Base-by-base conservation (phyloP, 2,888 invertebrate genomes). In the Cerastis leucographa region DNA sequence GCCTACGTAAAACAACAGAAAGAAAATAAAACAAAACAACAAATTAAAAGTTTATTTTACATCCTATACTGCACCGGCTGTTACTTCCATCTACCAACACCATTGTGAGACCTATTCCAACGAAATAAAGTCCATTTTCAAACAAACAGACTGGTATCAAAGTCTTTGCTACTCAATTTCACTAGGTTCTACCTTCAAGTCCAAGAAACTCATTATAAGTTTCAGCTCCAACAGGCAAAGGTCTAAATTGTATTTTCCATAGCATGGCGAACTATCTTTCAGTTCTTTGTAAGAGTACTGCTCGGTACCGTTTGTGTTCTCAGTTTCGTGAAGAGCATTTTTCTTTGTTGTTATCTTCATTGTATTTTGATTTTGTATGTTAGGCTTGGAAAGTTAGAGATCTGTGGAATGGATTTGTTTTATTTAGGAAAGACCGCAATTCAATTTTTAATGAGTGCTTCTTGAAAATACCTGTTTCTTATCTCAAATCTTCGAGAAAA, bases 141-240 rank as follows among this genome's bases (percentile, higher is more conserved):
- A 72, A 40, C 2, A 62, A 44, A 46, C n/a, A 7, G 29, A 1
- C 7, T 12, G 12, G 0, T 40, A 35, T 54, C 40, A 35, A 76
- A 71, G 72, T 65, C 56, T 83, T 78, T 67, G 42, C 75, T 82
- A 85, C 80, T 84, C 79, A 78, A 85, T 87, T 80, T 84, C 70
- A 78, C 76, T 59, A 74, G 73, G 66, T 74, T 72, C 66, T 62
- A 78, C 73, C 49, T 80, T 69, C 66, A 76, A 88, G 85, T 88
- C 85, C 84, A 69, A 88, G 89, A 89, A 90, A 90, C 88, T 90
- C 90, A 88, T 91, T 90, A 91, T 86, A 90, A 91, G 87, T 91
- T 90, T 85, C 83, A 72, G 78, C 86, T 85, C 75, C 73, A 88
- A 79, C 76, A 83, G 68, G 80, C 88, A 89, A 86, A 88, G 80